Percentiles rank a stretch among this genome's conserved stretches.
Evolutionary conservation across 2,797 vertebrate species (phyloP).

Genomic region (Hypotaenidia okinawae): DNA sequence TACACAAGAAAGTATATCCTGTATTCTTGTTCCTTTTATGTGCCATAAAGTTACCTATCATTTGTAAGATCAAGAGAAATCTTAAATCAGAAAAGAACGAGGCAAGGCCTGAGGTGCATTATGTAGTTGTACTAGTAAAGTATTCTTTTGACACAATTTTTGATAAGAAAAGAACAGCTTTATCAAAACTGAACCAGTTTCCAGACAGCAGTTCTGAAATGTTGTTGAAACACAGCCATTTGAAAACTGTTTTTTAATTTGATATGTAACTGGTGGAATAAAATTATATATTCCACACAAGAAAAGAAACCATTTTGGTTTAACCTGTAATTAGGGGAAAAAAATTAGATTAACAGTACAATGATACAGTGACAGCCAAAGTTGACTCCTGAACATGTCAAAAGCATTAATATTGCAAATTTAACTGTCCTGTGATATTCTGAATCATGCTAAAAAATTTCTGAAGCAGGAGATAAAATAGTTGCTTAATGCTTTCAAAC

Average conservation of each 20-base stretch:
- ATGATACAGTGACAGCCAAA: not conserved
- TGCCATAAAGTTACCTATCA: not conserved
- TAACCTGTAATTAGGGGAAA: not conserved
- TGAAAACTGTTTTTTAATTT: not conserved
- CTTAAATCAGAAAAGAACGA: not conserved
- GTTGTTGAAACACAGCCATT: not conserved
- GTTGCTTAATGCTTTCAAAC: not conserved
- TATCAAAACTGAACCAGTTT: not conserved
- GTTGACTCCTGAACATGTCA: not conserved
- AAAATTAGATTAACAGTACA: not conserved
- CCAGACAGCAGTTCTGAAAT: not conserved
- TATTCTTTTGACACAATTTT: not conserved
- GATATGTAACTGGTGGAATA: not conserved
- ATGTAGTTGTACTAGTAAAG: not conserved
- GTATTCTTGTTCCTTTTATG: not conserved
- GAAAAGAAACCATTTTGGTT: not conserved
- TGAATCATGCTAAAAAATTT: not conserved
- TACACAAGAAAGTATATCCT: not conserved
- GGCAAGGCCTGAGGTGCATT: not conserved
- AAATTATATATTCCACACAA: not conserved
- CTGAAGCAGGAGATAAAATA: not conserved
- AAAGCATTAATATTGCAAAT: not conserved
- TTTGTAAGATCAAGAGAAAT: not conserved
- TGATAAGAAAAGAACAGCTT: not conserved
- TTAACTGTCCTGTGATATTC: not conserved